phyloP scores from a whole-genome alignment of 2,888 invertebrate species.

The Fragum fragum region DNA sequence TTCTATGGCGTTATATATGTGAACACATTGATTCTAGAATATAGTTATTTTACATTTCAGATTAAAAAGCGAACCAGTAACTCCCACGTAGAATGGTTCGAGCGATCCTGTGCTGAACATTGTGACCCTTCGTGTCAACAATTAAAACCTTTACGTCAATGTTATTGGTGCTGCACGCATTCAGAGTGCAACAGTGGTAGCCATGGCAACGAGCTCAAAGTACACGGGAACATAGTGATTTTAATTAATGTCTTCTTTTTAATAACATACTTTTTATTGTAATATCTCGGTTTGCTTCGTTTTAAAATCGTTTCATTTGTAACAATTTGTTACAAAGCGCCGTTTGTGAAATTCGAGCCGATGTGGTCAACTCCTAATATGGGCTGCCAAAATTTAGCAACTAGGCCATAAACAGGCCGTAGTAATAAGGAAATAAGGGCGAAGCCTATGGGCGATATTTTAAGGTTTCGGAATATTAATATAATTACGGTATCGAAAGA shows the following conservation, averaged over 20 bases:
- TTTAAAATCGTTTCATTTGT: not conserved
- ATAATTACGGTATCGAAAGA: too few species aligned
- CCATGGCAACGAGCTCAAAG: not conserved
- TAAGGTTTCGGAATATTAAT: too few species aligned
- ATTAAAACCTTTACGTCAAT: conserved; percentile 1
- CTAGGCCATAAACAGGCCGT: too few species aligned
- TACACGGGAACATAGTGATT: not conserved
- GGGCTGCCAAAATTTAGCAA: too few species aligned
- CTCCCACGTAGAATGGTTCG: conserved; percentile 19
- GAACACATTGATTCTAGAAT: not conserved
- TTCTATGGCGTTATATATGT: too few species aligned
- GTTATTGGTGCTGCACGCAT: conserved; percentile 16
- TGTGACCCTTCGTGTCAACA: conserved; percentile 20
- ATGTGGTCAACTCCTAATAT: too few species aligned
- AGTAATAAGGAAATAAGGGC: too few species aligned
- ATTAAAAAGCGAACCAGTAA: conserved; percentile 22
- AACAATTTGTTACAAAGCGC: too few species aligned
- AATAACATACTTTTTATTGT: not conserved
- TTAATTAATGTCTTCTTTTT: not conserved
- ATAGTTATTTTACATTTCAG: not conserved
- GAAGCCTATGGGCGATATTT: too few species aligned
- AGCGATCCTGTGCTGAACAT: conserved; percentile 1
- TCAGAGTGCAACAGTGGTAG: conserved; percentile 10
- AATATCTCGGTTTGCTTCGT: not conserved
- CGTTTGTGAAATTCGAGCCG: too few species aligned